These are phyloP conservation scores for Holocentrus rufus DNA, from an alignment of 2,797 vertebrate genomes.

Conservation along the genomic window DNA sequence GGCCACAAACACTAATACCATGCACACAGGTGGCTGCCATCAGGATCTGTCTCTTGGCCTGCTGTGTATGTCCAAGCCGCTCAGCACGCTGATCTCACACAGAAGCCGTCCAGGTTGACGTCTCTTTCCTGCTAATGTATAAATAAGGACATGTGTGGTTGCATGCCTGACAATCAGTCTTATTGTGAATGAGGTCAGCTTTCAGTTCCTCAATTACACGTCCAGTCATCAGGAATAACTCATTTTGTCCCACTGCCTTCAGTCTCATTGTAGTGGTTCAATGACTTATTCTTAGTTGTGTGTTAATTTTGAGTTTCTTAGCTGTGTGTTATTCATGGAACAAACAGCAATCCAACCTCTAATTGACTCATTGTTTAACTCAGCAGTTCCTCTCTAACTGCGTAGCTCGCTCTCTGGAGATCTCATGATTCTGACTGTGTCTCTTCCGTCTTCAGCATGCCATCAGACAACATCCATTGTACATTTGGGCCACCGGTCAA, in stretches of 20 bases:
- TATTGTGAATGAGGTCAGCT: not conserved
- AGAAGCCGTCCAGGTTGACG: not conserved
- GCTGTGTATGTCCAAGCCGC: not conserved
- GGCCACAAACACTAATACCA: not conserved
- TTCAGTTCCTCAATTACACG: not conserved
- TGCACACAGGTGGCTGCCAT: not conserved
- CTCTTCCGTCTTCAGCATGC: constrained; percentile 28
- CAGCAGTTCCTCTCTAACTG: constrained; percentile 11
- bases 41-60: not conserved
- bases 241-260: not conserved
- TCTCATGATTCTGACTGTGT: constrained; percentile 44
- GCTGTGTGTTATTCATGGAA: not conserved
- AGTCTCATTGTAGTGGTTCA: not conserved
- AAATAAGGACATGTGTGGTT: not conserved
- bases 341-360: constrained; percentile 20
- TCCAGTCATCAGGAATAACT: not conserved
- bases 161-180: not conserved
- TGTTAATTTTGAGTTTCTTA: not conserved
- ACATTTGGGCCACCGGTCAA: not conserved
- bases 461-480: not conserved
- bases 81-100: not conserved
- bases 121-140: not conserved
- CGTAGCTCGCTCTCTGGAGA: constrained; percentile 4
- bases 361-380: constrained; percentile 40
- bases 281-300: not conserved